Evolutionary conservation across 2,113 vertebrate species (phyloP).

Genomic region (Azemiops feae): DNA sequence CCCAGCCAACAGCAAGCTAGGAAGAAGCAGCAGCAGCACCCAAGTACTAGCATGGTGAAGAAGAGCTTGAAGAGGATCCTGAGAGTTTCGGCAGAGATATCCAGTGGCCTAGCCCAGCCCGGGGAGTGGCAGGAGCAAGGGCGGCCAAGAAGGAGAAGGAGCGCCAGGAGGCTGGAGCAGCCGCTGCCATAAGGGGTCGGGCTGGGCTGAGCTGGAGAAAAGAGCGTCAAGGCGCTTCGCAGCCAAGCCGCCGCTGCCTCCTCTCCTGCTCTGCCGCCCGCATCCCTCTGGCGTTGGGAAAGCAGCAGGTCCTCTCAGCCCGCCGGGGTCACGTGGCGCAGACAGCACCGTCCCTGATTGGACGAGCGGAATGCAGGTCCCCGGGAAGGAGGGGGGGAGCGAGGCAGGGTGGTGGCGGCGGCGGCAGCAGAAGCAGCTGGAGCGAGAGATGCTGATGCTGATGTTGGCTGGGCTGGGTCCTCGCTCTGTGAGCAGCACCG

Average conservation of each 20-base stretch:
- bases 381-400: neutral
- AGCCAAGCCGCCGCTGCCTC: constrained; percentile 25
- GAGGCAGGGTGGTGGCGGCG: neutral
- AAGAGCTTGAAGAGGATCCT: neutral
- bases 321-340: constrained; percentile 31
- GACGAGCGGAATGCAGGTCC: constrained; percentile 46
- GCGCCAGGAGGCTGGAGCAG: neutral
- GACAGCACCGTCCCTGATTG: constrained; percentile 35
- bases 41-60: neutral
- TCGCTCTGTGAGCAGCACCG: neutral
- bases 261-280: constrained; percentile 30
- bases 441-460: neutral
- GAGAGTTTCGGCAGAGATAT: neutral
- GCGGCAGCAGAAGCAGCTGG: neutral
- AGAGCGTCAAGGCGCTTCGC: neutral
- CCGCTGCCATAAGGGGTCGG: constrained; percentile 34
- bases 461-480: neutral
- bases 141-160: neutral
- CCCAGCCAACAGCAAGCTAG: constrained; percentile 17
- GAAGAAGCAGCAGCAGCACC: neutral
- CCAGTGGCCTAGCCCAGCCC: neutral
- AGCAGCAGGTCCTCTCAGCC: constrained; percentile 35
- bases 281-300: constrained; percentile 40
- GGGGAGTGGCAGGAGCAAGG: neutral
- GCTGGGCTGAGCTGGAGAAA: neutral